Evolutionary conservation across 2,888 invertebrate species (phyloP).

Genomic region (Sialis fuliginosa): DNA sequence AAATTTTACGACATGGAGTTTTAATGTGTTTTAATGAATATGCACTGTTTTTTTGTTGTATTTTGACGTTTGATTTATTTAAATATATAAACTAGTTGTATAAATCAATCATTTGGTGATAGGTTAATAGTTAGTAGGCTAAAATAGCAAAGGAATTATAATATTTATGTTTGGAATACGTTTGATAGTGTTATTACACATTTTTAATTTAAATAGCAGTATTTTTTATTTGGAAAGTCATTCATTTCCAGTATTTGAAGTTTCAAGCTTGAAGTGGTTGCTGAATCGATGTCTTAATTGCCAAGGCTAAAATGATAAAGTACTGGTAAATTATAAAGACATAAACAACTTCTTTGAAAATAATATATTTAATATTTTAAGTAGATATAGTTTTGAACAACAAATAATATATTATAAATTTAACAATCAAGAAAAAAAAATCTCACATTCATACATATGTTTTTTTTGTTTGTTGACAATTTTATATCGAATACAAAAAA

Average conservation of each 20-base stretch:
- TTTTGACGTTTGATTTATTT: too few relatives aligned
- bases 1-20: too few relatives aligned
- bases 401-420: conserved; percentile 11
- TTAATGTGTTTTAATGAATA: too few relatives aligned
- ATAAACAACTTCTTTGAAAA: conserved; percentile 1
- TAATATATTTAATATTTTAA: conserved; percentile 7
- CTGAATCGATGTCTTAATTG: not conserved
- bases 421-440: conserved; percentile 7
- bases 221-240: not conserved
- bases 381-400: conserved; percentile 9
- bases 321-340: not conserved
- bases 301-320: not conserved
- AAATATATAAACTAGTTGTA: too few relatives aligned
- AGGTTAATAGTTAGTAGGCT: too few relatives aligned
- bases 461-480: conserved; percentile 1
- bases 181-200: not conserved
- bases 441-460: not conserved
- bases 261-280: not conserved
- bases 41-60: too few relatives aligned
- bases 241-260: not conserved
- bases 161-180: not conserved
- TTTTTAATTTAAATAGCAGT: not conserved
- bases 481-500: too few relatives aligned
- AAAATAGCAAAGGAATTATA: too few relatives aligned
- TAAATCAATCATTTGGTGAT: too few relatives aligned